Evolutionary conservation across 1,140 invertebrate species (phyloP), one percentile per base, ranked within the genome.

Genomic region (Zaprionus ornatus): DNA sequence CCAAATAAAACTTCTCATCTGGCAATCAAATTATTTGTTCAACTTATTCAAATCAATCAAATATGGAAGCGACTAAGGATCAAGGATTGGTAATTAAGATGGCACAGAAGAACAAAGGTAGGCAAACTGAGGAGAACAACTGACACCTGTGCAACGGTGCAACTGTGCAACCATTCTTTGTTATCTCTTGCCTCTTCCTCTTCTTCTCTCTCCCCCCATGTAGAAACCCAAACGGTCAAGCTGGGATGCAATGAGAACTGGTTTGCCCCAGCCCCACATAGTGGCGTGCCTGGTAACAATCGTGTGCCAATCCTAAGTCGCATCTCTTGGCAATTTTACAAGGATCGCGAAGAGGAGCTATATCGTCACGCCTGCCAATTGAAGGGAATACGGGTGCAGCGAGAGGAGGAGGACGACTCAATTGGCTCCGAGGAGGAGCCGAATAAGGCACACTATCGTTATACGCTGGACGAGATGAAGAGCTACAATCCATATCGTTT

Each of bases 51-150:
- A 83, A 63, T 55, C 60, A 25, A 68, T 56, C 61, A 54, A 23
- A 63, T 35, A 88, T 88, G 85, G 82, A 90, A 60, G 61, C 32
- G 61, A 52, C 45, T 27, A 74, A 82, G 52, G 81, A 74, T 61
- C 67, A 79, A 54, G 67, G 69, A 6, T 42, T 90, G 50, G 82
- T 90, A 54, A 90, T 90, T 15, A 90, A 90, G 55, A 74, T 90
- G 86, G 79, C 86, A 54, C 85, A 86, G 1, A 90, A 90, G 32
- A 90, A 90, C 61, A 90, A 90, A 62, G 86, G 85, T 90, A 59
- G 74, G 84, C 40, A 5, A 5, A 5, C 4, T 7, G 50, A 40
- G 12, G n/a, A 55, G 4, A n/a, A 32, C 29, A 32, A 32, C 9
- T 2, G 1, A 54, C 12, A 5, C 4, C 29, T 32, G 9, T 32